phyloP scores from a whole-genome alignment of 2,113 vertebrate genomes.

The Zeus faber region DNA sequence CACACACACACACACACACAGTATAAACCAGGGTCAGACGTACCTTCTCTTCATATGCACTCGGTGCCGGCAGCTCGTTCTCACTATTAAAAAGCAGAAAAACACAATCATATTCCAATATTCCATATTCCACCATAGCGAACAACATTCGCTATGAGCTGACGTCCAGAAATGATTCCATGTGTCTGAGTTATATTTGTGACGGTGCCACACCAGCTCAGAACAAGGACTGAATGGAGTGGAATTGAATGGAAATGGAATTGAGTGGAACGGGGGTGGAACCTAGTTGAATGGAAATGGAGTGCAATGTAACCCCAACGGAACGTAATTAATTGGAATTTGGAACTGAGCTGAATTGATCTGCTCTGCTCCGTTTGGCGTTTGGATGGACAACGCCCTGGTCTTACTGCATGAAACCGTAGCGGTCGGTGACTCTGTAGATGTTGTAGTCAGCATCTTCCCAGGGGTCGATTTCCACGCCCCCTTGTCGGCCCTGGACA shows the following conservation, averaged over 20 bases:
- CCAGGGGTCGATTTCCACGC: conserved; percentile 80
- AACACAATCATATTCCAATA: neutral
- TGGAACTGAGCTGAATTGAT: no score
- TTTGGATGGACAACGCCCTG: no score
- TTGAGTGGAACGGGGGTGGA: no score
- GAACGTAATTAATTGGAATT: no score
- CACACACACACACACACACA: conserved; percentile 8
- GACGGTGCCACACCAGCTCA: no score
- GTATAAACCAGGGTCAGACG: conserved; percentile 15
- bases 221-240: no score
- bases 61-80: conserved; percentile 80
- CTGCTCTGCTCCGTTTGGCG: neutral
- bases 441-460: conserved; percentile 82
- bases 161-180: neutral
- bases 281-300: no score
- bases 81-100: conserved; percentile 67
- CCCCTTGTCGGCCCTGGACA: conserved; percentile 78
- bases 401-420: conserved; percentile 85
- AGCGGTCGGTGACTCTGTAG: conserved; percentile 84
- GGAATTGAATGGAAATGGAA: no score
- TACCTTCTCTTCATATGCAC: conserved; percentile 86
- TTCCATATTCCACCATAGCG: neutral
- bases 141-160: neutral
- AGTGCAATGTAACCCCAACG: no score
- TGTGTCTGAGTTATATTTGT: no score